A percentile compares a stretch with the other conserved stretches of the same genome.
phyloP scores from a whole-genome alignment of 2,888 invertebrate genomes.

The Pheosia tremula region DNA sequence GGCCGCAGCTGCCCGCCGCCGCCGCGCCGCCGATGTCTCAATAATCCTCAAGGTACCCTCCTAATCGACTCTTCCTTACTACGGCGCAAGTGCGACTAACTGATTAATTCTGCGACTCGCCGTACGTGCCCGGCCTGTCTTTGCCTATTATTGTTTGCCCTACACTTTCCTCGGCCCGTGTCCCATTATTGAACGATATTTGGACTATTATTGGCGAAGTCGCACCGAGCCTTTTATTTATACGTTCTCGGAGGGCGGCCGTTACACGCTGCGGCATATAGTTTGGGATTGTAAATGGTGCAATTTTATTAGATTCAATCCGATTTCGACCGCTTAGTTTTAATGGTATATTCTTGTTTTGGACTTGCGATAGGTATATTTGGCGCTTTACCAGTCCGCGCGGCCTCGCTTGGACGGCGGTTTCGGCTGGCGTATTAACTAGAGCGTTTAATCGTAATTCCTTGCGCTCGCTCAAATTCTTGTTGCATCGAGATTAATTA shows the following conservation, averaged over 20 bases:
- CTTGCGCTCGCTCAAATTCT: constrained; percentile 48
- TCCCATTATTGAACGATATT: constrained; percentile 78
- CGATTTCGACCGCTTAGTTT: constrained; percentile 62
- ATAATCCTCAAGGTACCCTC: constrained; percentile 81
- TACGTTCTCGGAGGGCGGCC: constrained; percentile 68
- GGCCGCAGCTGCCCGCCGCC: constrained; percentile 71
- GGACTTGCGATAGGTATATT: constrained; percentile 41
- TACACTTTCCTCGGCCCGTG: constrained; percentile 65
- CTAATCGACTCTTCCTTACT: constrained; percentile 82
- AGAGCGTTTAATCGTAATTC: constrained; percentile 50
- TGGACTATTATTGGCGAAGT: constrained; percentile 69
- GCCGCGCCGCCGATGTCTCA: constrained; percentile 77
- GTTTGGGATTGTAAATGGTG: constrained; percentile 75
- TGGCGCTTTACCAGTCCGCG: constrained; percentile 27
- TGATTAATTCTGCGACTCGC: constrained; percentile 78
- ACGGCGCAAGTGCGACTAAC: constrained; percentile 82
- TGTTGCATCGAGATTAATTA: constrained; percentile 57
- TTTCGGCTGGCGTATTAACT: constrained; percentile 53
- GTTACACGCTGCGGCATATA: constrained; percentile 65
- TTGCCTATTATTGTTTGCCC: constrained; percentile 73
- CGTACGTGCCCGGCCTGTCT: constrained; percentile 72
- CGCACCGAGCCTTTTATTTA: constrained; percentile 65
- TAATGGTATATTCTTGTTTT: constrained; percentile 59
- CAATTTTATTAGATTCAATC: constrained; percentile 74
- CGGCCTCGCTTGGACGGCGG: constrained; percentile 30